Percentiles rank a stretch among this genome's conserved stretches.
These are phyloP conservation scores for Heliconius sara DNA, from an alignment of 2,888 invertebrate genomes.

Conservation along the genomic window DNA sequence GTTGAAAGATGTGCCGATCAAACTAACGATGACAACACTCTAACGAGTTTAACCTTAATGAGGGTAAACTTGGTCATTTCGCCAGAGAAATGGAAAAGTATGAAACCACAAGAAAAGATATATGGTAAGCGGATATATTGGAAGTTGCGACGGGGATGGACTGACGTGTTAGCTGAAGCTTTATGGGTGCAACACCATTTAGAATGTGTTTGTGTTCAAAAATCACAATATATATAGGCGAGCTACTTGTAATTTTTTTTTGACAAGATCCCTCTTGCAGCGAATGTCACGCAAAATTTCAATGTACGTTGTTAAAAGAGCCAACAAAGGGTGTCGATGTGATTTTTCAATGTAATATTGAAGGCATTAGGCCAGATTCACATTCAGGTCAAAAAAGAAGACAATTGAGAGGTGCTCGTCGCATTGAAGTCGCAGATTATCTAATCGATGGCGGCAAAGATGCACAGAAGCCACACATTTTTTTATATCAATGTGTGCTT, in stretches of 20 bases:
- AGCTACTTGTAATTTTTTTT: not conserved
- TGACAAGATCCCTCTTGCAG: not conserved
- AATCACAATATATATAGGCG: not conserved
- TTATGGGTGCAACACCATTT: not conserved
- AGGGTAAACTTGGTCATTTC: not conserved
- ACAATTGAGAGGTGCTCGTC: constrained; percentile 9
- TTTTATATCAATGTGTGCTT: constrained; percentile 36
- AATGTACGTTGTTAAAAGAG: not conserved
- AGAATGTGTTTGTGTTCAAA: not conserved
- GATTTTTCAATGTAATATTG: not conserved
- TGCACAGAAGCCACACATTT: constrained; percentile 24
- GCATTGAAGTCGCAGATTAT: constrained; percentile 3
- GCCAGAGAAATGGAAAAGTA: not conserved
- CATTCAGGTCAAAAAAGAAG: constrained; percentile 4
- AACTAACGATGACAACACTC: not conserved
- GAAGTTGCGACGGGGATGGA: constrained; percentile 3
- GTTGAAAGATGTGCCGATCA: not conserved
- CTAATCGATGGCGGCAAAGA: not conserved
- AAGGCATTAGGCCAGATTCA: not conserved
- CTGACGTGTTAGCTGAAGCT: not conserved
- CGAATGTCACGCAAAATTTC: not conserved
- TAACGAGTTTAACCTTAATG: not conserved
- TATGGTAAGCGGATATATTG: not conserved
- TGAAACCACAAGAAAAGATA: not conserved
- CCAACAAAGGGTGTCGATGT: not conserved